Evolutionary conservation across 2,888 invertebrate genomes (phyloP), one percentile per base, ranked within the genome.

Genomic region (Chloroclystis v-ata): DNA sequence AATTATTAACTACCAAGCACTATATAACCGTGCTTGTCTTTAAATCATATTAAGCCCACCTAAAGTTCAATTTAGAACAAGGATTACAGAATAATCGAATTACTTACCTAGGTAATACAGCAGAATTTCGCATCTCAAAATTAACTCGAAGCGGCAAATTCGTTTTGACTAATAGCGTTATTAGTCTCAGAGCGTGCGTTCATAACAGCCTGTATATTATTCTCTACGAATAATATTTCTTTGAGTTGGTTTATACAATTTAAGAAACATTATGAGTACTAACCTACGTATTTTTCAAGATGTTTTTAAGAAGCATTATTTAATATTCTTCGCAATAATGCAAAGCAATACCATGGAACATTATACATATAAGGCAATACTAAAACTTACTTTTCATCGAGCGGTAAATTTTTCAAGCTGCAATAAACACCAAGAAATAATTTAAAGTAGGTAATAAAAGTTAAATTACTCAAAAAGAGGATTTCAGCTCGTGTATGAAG

Each of bases 141-240:
- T 63, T 60, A 64, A 60, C 57, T 62, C 54, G 56, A 48, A 56
- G 60, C 60, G 58, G 61, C 58, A 58, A 65, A 70, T 68, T 66
- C 56, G 63, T 60, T 61, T 57, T 72, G 70, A 72, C 61, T 68
- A 69, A 72, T 72, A 60, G 59, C 55, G 61, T 67, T 69, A 72
- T 71, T 71, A 67, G 60, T 65, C 65, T 60, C 56, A 56, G 50
- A 54, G 61, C 63, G 63, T 61, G 58, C 63, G 65, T 65, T 67
- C 61, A 61, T 65, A 71, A 66, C 59, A 61, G 54, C 52, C 57
- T 56, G 58, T 62, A 56, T 64, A 63, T 69, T 66, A 65, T 63
- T 65, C 54, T 49, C 53, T 60, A 59, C 52, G 58, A 63, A 46
- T 40, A 46, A 40, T 40, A 61, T 52, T 55, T 46, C 40, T 48